phyloP scores from a whole-genome alignment of 2,797 vertebrate species.

The Hydrocynus forskahlii region DNA sequence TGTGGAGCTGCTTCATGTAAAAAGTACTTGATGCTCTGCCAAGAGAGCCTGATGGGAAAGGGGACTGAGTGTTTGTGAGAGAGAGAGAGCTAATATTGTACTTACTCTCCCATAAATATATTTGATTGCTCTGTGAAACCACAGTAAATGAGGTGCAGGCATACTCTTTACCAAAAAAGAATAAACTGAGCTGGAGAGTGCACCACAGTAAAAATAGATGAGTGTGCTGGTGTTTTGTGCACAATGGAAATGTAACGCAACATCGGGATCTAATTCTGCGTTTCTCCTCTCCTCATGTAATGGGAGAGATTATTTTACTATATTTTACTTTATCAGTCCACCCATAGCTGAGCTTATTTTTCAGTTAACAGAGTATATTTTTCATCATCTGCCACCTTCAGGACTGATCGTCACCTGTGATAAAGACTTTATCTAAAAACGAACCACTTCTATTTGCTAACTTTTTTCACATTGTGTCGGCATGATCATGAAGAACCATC shows the following conservation, averaged over 20 bases:
- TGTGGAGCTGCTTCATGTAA: no score
- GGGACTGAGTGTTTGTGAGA: not conserved
- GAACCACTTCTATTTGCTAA: no score
- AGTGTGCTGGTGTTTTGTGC: not conserved
- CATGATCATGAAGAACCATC: constrained; percentile 73
- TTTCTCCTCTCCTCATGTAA: not conserved
- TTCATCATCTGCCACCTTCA: not conserved
- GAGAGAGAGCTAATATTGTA: not conserved
- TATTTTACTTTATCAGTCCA: not conserved
- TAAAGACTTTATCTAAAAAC: not conserved
- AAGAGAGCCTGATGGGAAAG: no score
- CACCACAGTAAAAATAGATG: not conserved
- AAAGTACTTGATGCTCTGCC: no score
- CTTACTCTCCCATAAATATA: not conserved
- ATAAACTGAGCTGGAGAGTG: not conserved
- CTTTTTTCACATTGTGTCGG: not conserved
- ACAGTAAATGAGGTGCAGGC: not conserved
- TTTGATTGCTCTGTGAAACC: not conserved
- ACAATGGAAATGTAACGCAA: not conserved
- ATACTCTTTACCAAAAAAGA: not conserved
- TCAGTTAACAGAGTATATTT: not conserved
- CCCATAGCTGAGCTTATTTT: not conserved
- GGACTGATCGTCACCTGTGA: not conserved
- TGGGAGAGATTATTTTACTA: not conserved
- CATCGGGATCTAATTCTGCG: not conserved